phyloP scores from a whole-genome alignment of 2,113 vertebrate genomes.

The Globicephala melas region DNA sequence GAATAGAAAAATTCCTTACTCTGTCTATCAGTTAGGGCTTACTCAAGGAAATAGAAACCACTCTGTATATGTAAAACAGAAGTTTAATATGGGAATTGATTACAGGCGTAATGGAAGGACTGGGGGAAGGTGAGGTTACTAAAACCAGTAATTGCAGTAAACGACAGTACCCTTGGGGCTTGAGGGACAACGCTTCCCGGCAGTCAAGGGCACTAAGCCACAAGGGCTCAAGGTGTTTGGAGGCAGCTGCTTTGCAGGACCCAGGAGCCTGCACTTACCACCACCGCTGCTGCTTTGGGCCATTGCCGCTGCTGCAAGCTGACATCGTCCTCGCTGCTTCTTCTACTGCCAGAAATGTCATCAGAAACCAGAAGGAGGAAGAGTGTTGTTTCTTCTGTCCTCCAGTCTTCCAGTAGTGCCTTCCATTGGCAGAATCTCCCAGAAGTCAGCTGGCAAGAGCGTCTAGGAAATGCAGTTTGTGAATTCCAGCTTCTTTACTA shows the following conservation, averaged over 20 bases:
- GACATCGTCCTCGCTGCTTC: not conserved
- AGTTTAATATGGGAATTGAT: not conserved
- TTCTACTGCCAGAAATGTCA: not conserved
- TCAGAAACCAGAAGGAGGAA: not conserved
- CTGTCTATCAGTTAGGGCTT: not conserved
- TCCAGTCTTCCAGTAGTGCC: not conserved
- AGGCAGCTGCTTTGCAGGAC: not conserved
- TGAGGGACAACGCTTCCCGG: not conserved
- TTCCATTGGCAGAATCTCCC: not conserved
- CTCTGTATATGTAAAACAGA: not conserved
- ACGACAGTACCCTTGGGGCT: not conserved
- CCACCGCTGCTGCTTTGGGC: not conserved
- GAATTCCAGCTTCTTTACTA: not conserved
- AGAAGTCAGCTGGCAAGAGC: not conserved
- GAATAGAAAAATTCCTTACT: conserved; percentile 27
- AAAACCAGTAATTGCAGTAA: not conserved
- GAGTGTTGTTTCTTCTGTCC: not conserved
- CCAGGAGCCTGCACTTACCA: not conserved
- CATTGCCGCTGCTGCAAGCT: not conserved
- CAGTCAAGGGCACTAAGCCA: not conserved
- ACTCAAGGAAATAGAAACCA: not conserved
- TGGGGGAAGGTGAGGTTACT: not conserved
- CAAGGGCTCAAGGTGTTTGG: not conserved
- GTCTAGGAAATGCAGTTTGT: not conserved
- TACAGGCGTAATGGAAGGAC: not conserved